These are phyloP conservation scores for Drosophila simulans DNA, from an alignment of 1,140 invertebrate genomes.

Conservation along the genomic window DNA sequence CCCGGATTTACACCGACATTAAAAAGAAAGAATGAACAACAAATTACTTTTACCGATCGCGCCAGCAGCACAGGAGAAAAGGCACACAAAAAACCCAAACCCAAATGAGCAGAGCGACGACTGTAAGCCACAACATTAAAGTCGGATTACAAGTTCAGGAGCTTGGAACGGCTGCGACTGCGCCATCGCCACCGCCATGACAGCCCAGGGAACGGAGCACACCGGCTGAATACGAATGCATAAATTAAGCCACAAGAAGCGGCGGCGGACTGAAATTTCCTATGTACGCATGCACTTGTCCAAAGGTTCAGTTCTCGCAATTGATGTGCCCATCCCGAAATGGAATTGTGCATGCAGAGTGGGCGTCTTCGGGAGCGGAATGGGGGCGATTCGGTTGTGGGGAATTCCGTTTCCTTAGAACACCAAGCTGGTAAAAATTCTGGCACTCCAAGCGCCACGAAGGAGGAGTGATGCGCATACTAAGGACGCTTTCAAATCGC, in stretches of 20 bases:
- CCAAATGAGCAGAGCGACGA: slow-evolving; percentile 23
- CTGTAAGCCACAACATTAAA: slow-evolving; percentile 22
- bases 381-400: slow-evolving; percentile 39
- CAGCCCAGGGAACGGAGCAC: slow-evolving; percentile 47
- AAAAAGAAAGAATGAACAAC: slow-evolving; percentile 71
- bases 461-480: neutral
- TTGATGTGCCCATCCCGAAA: slow-evolving; percentile 36
- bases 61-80: neutral
- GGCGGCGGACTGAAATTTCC: slow-evolving; percentile 65
- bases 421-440: neutral
- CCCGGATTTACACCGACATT: slow-evolving; percentile 75
- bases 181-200: slow-evolving; percentile 29
- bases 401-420: slow-evolving; percentile 46
- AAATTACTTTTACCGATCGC: slow-evolving; percentile 81
- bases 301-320: slow-evolving; percentile 62
- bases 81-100: neutral
- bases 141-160: slow-evolving; percentile 17
- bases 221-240: slow-evolving; percentile 73
- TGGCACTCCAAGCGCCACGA: slow-evolving; percentile 12
- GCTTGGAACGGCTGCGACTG: slow-evolving; percentile 20
- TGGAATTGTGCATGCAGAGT: slow-evolving; percentile 65
- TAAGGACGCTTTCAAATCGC: neutral
- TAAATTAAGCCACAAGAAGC: slow-evolving; percentile 66
- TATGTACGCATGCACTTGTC: slow-evolving; percentile 79
- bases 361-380: slow-evolving; percentile 28